phyloP scores from a whole-genome alignment of 2,888 invertebrate species.

The Matsumyia berberina region DNA sequence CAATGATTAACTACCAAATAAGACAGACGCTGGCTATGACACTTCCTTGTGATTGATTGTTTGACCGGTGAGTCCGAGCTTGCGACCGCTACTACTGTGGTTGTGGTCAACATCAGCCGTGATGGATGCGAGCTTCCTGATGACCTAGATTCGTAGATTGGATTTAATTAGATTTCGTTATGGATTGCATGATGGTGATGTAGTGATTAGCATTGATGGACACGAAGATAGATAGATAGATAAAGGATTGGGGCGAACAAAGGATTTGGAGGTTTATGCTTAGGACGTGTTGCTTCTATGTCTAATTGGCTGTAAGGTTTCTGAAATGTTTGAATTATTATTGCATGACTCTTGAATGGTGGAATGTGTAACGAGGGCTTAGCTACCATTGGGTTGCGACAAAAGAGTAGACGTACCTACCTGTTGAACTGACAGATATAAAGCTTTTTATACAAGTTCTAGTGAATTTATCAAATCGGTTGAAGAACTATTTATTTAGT shows the following conservation, averaged over 20 bases:
- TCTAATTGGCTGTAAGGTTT: too few species aligned
- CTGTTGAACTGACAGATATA: too few species aligned
- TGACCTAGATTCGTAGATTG: conserved; percentile 66
- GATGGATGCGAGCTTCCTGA: conserved; percentile 34
- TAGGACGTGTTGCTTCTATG: too few species aligned
- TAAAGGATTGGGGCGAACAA: neutral
- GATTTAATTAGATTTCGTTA: conserved; percentile 65
- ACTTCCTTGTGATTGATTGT: conserved; percentile 77
- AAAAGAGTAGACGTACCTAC: too few species aligned
- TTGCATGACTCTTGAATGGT: too few species aligned
- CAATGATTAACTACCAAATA: conserved; percentile 86
- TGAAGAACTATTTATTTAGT: too few species aligned
- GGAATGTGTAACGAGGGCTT: too few species aligned
- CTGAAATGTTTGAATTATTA: too few species aligned
- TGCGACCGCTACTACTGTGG: conserved; percentile 19
- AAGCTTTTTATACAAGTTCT: too few species aligned
- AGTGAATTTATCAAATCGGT: too few species aligned
- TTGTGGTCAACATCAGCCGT: neutral
- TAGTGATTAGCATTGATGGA: neutral
- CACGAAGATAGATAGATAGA: neutral
- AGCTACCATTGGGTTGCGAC: too few species aligned
- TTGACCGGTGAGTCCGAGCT: conserved; percentile 21
- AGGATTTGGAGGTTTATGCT: neutral
- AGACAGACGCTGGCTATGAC: conserved; percentile 86
- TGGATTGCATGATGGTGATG: conserved; percentile 22